A percentile compares a stretch with the other conserved stretches of the same genome.
Evolutionary conservation across 1,140 invertebrate species (phyloP).

Genomic region (Gerris buenoi): DNA sequence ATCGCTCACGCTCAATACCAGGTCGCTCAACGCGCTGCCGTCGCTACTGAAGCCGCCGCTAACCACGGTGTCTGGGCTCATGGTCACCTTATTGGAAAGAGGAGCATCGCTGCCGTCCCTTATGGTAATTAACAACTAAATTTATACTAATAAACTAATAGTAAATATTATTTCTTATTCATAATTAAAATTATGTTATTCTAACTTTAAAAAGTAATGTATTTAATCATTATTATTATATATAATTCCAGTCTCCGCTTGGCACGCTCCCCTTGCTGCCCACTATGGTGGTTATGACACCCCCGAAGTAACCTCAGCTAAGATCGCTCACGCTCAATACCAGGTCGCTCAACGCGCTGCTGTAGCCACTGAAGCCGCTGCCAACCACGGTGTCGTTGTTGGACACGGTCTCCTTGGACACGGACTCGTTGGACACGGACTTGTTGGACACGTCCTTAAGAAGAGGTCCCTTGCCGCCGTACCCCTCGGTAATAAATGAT

Average conservation of each 20-base stretch:
- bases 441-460: conserved; percentile 2
- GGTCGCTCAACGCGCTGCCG: background rate
- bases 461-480: background rate
- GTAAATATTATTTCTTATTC: no score
- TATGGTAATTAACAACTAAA: no score
- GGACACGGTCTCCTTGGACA: background rate
- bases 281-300: background rate
- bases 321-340: background rate
- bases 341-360: background rate
- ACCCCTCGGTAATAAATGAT: background rate
- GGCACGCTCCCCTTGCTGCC: background rate
- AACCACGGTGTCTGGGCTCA: background rate
- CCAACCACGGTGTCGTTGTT: background rate
- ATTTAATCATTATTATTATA: no score
- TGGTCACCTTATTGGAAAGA: no score
- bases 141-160: no score
- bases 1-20: background rate
- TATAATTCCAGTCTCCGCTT: no score
- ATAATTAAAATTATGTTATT: no score
- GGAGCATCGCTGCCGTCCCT: no score
- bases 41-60: background rate
- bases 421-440: background rate
- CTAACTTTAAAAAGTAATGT: no score
- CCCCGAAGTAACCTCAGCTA: conserved; percentile 3
- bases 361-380: background rate